Percentiles rank a stretch among this genome's conserved stretches.
These are phyloP conservation scores for Pangasius mekongensis DNA, from an alignment of 2,797 vertebrate species.

Conservation along the genomic window DNA sequence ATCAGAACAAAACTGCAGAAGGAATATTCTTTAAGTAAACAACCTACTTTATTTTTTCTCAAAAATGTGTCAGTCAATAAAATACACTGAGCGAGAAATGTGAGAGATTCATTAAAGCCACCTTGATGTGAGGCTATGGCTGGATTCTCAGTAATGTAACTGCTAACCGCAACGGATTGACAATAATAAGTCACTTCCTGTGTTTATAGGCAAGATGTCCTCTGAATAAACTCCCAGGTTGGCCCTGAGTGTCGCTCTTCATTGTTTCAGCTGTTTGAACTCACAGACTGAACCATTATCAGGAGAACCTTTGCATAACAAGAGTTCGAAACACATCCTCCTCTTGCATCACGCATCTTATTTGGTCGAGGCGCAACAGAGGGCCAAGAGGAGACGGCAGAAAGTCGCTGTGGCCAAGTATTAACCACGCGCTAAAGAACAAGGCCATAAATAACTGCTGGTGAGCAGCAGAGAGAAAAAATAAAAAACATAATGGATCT, in stretches of 20 bases:
- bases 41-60: background rate
- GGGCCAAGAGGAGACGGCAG: conserved; percentile 6
- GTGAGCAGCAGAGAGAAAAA: conserved; percentile 26
- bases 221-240: background rate
- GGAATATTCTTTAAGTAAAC: background rate
- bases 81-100: background rate
- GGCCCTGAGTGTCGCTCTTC: background rate
- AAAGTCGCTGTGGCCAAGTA: conserved; percentile 33
- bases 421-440: conserved; percentile 27
- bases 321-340: conserved; percentile 45
- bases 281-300: conserved; percentile 51
- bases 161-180: conserved; percentile 18
- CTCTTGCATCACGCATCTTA: conserved; percentile 36
- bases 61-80: background rate
- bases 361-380: conserved; percentile 36
- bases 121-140: conserved; percentile 12
- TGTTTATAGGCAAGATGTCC: conserved; percentile 17
- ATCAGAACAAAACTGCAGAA: background rate
- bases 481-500: conserved; percentile 2
- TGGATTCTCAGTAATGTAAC: conserved; percentile 8
- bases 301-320: conserved; percentile 49
- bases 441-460: conserved; percentile 44
- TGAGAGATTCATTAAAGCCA: conserved; percentile 10
- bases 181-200: conserved; percentile 26
- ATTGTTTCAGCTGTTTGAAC: conserved; percentile 49